phyloP scores from a whole-genome alignment of 1,140 invertebrate species.

The Heliconius melpomene region DNA sequence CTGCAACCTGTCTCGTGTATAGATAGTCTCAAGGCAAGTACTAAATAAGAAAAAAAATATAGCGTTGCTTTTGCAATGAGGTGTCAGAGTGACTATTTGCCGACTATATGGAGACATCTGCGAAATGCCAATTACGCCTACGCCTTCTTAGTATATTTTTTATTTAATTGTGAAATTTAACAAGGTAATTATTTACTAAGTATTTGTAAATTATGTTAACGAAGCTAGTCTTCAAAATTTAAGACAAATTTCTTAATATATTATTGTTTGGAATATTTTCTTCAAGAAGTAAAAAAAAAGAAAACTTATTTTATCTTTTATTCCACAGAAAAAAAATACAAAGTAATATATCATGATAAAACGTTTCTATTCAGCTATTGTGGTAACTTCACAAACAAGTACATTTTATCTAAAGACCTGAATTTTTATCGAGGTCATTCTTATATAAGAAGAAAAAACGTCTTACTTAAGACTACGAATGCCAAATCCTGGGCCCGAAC shows the following conservation, averaged over 20 bases:
- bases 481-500: conserved; percentile 56
- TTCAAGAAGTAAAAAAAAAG: background rate
- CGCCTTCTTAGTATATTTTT: conserved; percentile 19
- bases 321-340: background rate
- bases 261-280: no score
- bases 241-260: no score
- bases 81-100: conserved; percentile 10
- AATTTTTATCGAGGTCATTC: conserved; percentile 36
- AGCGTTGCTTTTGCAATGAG: conserved; percentile 27
- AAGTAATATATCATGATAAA: background rate
- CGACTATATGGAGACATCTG: background rate
- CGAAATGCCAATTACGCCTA: conserved; percentile 23
- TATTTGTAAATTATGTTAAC: background rate
- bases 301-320: background rate
- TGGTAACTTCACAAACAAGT: conserved; percentile 14
- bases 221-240: background rate
- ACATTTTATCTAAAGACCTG: conserved; percentile 11
- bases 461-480: conserved; percentile 21
- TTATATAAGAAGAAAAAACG: conserved; percentile 28
- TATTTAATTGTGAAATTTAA: background rate
- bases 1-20: no score
- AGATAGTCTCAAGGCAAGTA: background rate
- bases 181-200: conserved; percentile 1
- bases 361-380: conserved; percentile 9
- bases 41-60: background rate